These are phyloP conservation scores for Mallateleia sp. DNA, from an alignment of 2,888 invertebrate species.

Conservation along the genomic window DNA sequence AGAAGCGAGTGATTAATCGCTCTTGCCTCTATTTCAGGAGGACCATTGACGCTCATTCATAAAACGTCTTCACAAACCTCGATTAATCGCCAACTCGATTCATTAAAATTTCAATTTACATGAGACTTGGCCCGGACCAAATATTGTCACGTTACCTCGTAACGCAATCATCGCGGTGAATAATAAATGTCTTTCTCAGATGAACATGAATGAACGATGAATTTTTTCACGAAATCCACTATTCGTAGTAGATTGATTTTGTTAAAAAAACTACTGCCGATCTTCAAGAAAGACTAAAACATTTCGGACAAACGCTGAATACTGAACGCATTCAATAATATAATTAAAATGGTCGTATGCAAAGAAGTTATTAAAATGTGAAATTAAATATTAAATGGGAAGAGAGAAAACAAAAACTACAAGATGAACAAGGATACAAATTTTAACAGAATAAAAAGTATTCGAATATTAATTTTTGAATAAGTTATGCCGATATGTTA, in stretches of 20 bases:
- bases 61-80: conserved; percentile 57
- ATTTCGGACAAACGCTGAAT: not conserved
- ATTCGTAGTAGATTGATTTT: conserved; percentile 2
- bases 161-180: conserved; percentile 43
- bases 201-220: conserved; percentile 32
- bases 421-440: not conserved
- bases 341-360: not conserved
- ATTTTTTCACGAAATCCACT: conserved; percentile 13
- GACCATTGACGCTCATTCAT: conserved; percentile 65
- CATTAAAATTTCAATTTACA: conserved; percentile 80
- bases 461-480: conserved; percentile 28
- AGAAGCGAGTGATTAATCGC: conserved; percentile 75
- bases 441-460: not conserved
- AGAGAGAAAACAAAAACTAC: not conserved
- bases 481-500: conserved; percentile 33
- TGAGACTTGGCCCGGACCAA: conserved; percentile 53
- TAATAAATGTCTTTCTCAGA: not conserved
- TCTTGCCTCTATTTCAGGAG: conserved; percentile 52
- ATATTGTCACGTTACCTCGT: conserved; percentile 48
- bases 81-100: conserved; percentile 71
- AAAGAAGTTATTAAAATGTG: not conserved
- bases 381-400: not conserved
- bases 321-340: not conserved
- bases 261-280: not conserved
- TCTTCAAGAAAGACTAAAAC: not conserved